These are phyloP conservation scores for Odontocolon sp. DNA, from an alignment of 2,888 invertebrate genomes.

Conservation along the genomic window DNA sequence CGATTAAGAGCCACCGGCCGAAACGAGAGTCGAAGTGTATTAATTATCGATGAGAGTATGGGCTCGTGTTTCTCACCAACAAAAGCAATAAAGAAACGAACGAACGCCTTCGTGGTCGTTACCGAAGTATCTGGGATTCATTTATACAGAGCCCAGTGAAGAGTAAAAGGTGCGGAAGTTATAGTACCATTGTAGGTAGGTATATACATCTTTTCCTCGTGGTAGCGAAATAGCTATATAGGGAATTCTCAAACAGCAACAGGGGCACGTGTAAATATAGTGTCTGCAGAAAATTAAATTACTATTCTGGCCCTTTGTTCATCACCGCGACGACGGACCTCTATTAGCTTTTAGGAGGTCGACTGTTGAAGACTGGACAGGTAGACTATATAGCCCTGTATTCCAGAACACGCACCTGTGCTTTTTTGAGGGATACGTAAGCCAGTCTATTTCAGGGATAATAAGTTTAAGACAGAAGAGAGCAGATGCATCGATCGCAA, in stretches of 20 bases:
- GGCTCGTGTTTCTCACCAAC: constrained; percentile 2
- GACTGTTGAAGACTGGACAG: constrained; percentile 54
- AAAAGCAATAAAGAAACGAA: constrained; percentile 52
- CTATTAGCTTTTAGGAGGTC: constrained; percentile 56
- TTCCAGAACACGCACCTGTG: constrained; percentile 53
- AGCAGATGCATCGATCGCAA: constrained; percentile 41
- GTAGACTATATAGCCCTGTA: constrained; percentile 37
- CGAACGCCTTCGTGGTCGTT: constrained; percentile 56
- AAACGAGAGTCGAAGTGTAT: constrained; percentile 74
- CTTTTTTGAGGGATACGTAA: too few relatives aligned
- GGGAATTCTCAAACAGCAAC: constrained; percentile 31
- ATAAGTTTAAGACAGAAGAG: not conserved
- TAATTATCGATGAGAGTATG: constrained; percentile 76
- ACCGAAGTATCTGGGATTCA: constrained; percentile 48
- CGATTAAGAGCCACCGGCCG: constrained; percentile 76
- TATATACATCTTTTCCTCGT: not conserved
- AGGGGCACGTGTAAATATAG: constrained; percentile 58
- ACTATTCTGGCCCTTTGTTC: constrained; percentile 61
- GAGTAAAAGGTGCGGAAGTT: constrained; percentile 54
- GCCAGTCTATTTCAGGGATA: too few relatives aligned
- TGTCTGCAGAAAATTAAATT: constrained; percentile 60
- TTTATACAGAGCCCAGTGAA: constrained; percentile 46
- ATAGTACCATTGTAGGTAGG: constrained; percentile 3
- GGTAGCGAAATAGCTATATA: not conserved
- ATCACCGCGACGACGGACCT: constrained; percentile 60